Percentiles rank a stretch among this genome's conserved stretches.
Evolutionary conservation across 2,888 invertebrate genomes (phyloP).

Genomic region (Yponomeuta sedellus): DNA sequence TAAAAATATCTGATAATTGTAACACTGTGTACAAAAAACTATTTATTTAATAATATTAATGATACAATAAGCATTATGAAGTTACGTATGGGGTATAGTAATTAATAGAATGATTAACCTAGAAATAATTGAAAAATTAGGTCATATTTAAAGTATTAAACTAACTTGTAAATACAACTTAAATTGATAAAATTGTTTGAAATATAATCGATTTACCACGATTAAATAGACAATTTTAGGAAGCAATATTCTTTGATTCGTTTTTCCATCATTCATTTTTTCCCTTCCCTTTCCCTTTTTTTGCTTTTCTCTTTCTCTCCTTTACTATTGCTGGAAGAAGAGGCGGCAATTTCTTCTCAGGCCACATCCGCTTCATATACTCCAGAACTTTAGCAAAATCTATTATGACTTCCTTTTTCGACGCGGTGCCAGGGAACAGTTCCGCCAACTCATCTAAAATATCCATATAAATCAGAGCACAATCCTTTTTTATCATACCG

Average conservation of each 20-base stretch:
- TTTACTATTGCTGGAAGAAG: no score
- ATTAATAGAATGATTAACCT: not conserved
- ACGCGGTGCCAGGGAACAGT: slow-evolving; percentile 36
- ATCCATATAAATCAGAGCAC: slow-evolving; percentile 32
- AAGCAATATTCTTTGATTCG: no score
- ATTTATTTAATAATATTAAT: no score
- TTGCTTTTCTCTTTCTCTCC: not conserved
- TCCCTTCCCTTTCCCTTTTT: no score
- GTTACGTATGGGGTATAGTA: not conserved
- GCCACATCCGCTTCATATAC: slow-evolving; percentile 50
- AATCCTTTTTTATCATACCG: slow-evolving; percentile 29
- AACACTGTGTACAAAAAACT: no score
- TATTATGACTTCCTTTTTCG: slow-evolving; percentile 37
- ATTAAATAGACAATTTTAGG: not conserved
- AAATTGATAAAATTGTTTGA: no score
- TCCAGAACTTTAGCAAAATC: slow-evolving; percentile 38
- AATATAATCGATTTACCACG: not conserved
- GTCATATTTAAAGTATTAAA: no score
- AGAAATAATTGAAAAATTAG: not conserved
- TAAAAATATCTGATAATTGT: no score
- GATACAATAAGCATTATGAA: not conserved
- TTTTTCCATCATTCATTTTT: no score
- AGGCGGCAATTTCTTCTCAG: slow-evolving; percentile 44
- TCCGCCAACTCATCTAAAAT: slow-evolving; percentile 39
- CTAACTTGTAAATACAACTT: no score